A percentile compares a stretch with the other conserved stretches of the same genome.
These are phyloP conservation scores for Catajapyx aquilonaris DNA, from an alignment of 1,140 invertebrate genomes.

Conservation along the genomic window DNA sequence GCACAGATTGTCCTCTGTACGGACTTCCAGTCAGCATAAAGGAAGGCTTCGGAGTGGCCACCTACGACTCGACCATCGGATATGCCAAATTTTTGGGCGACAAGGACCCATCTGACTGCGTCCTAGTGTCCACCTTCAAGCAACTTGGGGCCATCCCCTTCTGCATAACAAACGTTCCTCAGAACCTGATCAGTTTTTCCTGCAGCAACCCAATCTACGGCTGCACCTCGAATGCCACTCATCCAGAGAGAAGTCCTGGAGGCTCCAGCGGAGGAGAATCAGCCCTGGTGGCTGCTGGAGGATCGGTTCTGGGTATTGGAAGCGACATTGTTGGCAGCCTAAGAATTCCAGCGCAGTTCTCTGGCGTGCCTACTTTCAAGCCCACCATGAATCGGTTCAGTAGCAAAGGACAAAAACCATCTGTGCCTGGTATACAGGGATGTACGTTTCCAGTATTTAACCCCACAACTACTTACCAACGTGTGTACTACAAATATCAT, in stretches of 20 bases:
- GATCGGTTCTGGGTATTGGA: slow-evolving; percentile 20
- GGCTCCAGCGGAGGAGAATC: slow-evolving; percentile 15
- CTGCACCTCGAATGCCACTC: slow-evolving; percentile 10
- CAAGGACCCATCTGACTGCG: slow-evolving; percentile 4
- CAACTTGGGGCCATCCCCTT: slow-evolving; percentile 20
- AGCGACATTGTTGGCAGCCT: slow-evolving; percentile 28
- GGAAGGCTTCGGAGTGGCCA: slow-evolving; percentile 18
- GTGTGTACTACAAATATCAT: slow-evolving; percentile 1
- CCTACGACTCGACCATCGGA: slow-evolving; percentile 22
- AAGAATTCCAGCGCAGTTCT: slow-evolving; percentile 20
- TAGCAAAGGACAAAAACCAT: neutral
- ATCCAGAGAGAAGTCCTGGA: slow-evolving; percentile 11
- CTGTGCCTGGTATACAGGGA: slow-evolving; percentile 5
- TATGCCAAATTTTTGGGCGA: slow-evolving; percentile 10
- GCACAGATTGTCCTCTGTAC: slow-evolving; percentile 15
- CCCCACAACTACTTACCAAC: neutral
- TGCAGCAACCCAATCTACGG: slow-evolving; percentile 15
- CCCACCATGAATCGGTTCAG: slow-evolving; percentile 7
- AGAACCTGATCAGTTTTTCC: slow-evolving; percentile 13
- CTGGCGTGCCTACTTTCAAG: slow-evolving; percentile 17
- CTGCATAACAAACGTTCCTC: slow-evolving; percentile 23
- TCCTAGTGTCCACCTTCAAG: slow-evolving; percentile 2
- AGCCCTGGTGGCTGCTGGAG: slow-evolving; percentile 15
- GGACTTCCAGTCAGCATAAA: slow-evolving; percentile 21
- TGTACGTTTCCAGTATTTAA: slow-evolving; percentile 1